These are phyloP conservation scores for Myrmophylax atrothorax DNA, from an alignment of 2,113 vertebrate species.

Conservation along the genomic window DNA sequence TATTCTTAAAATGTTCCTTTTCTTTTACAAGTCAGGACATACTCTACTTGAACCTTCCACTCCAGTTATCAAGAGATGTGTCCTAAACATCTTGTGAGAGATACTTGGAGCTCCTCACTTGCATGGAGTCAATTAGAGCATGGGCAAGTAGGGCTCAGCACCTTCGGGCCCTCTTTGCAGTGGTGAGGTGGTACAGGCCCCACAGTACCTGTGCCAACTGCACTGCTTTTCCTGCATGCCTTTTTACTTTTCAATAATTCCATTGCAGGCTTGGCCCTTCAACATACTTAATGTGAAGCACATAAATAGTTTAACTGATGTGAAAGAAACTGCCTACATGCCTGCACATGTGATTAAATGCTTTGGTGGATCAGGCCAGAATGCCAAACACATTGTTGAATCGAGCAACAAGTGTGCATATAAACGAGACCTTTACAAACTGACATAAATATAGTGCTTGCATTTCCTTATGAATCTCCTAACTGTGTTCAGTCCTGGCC, in stretches of 20 bases:
- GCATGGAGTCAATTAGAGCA: background rate
- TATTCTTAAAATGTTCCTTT: background rate
- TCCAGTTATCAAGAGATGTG: background rate
- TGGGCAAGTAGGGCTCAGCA: background rate
- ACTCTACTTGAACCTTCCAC: background rate
- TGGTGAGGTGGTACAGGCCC: background rate
- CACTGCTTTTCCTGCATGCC: background rate
- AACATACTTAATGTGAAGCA: background rate
- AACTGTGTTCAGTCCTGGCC: background rate
- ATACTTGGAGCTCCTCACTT: background rate
- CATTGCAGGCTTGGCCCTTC: background rate
- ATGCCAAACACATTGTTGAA: background rate
- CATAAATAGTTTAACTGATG: conserved; percentile 19
- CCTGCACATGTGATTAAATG: conserved; percentile 25
- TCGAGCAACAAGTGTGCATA: background rate
- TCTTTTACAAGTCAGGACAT: background rate
- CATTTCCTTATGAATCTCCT: background rate
- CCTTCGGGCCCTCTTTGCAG: background rate
- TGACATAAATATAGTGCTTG: background rate
- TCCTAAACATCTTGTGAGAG: background rate
- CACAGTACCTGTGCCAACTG: background rate
- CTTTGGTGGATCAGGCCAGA: conserved; percentile 8
- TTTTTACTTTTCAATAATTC: background rate
- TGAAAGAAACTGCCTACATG: background rate
- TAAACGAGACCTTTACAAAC: conserved; percentile 10